Conservation (phyloP, 2,113 vertebrate genomes). For the Egretta garzetta region DNA sequence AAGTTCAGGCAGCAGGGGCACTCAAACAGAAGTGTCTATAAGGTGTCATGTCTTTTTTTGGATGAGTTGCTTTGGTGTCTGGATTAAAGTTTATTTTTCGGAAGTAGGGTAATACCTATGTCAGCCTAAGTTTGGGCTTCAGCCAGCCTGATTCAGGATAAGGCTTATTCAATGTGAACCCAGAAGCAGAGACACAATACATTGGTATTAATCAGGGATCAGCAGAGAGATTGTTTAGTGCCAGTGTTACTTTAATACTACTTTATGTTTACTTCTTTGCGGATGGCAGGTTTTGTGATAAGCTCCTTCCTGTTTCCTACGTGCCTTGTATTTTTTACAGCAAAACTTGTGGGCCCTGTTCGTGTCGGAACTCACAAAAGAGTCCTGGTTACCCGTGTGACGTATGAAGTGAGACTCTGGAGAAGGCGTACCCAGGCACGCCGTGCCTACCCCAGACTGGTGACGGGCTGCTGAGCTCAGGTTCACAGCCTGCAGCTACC, state of each 20-base stretch:
- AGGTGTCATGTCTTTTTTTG: not conserved
- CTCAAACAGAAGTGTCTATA: not conserved
- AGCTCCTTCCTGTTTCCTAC: not conserved
- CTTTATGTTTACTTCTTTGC: not conserved
- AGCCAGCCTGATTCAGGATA: constrained; percentile 24
- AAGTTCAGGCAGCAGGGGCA: not conserved
- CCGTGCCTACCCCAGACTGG: not conserved
- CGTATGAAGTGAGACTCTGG: not conserved
- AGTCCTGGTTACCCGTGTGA: not conserved
- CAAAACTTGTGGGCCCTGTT: not conserved
- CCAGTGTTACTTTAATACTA: not conserved
- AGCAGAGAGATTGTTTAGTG: not conserved
- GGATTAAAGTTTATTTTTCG: not conserved
- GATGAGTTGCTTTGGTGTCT: not conserved
- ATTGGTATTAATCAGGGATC: not conserved
- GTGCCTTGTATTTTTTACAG: not conserved
- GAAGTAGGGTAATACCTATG: not conserved
- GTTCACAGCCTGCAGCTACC: not conserved
- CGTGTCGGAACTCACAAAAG: not conserved
- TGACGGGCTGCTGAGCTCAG: not conserved
- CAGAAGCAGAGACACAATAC: rapidly evolving
- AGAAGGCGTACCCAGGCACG: not conserved
- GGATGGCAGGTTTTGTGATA: not conserved
- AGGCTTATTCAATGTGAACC: not conserved
- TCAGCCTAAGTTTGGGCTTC: not conserved